A percentile compares a stretch with the other conserved stretches of the same genome.
Conservation (phyloP, 2,888 invertebrate species). For the Caenorhabditis afra region DNA sequence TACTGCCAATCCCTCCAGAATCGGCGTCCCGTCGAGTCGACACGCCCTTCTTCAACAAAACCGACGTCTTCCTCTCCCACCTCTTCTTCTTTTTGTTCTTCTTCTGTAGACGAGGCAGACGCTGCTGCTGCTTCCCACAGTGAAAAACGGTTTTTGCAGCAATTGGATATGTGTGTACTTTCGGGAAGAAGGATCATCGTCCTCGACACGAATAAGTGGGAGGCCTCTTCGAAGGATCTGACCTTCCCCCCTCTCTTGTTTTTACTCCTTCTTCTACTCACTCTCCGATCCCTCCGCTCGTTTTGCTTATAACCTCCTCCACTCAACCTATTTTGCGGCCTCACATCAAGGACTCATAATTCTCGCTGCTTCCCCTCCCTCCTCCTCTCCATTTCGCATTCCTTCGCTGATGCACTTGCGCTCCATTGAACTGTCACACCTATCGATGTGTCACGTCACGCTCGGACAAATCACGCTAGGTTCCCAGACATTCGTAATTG, state of each 20-base stretch:
- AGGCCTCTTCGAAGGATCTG: conserved; percentile 1
- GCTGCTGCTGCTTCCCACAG: too few relatives aligned
- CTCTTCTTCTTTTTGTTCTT: too few relatives aligned
- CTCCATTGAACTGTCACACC: too few relatives aligned
- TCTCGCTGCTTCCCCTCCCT: neutral
- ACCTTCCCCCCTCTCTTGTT: conserved; percentile 24
- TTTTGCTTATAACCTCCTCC: conserved; percentile 36
- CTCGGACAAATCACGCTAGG: too few relatives aligned
- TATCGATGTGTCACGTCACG: too few relatives aligned
- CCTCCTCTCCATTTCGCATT: neutral
- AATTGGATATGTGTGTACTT: conserved; percentile 31
- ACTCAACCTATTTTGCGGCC: conserved; percentile 50
- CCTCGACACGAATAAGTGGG: conserved; percentile 51
- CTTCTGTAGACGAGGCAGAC: too few relatives aligned
- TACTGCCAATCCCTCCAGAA: neutral
- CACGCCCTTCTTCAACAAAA: too few relatives aligned
- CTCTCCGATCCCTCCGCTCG: conserved; percentile 20
- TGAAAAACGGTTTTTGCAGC: neutral
- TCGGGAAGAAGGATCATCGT: conserved; percentile 43
- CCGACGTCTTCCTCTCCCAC: too few relatives aligned
- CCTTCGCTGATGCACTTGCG: too few relatives aligned
- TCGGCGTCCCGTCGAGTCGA: neutral
- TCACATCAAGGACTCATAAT: conserved; percentile 6
- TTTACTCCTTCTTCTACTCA: conserved; percentile 23
- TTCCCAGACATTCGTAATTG: too few relatives aligned